A percentile compares a stretch with the other conserved stretches of the same genome.
Evolutionary conservation across 2,113 vertebrate species (phyloP).

Genomic region (Scomber colias): DNA sequence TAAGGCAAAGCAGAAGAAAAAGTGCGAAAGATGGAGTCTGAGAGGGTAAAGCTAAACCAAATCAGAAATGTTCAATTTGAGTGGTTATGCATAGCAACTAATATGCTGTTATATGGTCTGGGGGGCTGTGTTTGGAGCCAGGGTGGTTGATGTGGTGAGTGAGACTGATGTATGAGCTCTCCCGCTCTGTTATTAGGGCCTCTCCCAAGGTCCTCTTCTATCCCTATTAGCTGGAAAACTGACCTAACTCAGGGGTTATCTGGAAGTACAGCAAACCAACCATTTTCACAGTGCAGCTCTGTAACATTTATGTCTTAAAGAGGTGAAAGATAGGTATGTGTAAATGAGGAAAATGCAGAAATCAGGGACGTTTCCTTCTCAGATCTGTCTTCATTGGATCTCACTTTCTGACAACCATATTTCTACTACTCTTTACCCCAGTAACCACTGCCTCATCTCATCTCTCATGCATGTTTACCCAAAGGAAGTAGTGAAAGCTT

Average conservation of each 20-base stretch:
- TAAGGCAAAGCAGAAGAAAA: not conserved
- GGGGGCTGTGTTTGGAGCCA: constrained; percentile 72
- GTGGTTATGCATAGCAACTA: constrained; percentile 59
- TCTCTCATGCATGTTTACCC: not conserved
- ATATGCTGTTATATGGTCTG: constrained; percentile 75
- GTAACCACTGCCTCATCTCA: not conserved
- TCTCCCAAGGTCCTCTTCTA: constrained; percentile 65
- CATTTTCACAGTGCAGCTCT: constrained; percentile 32
- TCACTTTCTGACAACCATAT: not conserved
- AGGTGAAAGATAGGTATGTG: constrained; percentile 33
- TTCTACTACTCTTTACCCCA: not conserved
- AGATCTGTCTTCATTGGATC: constrained; percentile 19
- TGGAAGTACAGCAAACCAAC: constrained; percentile 57
- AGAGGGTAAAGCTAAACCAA: constrained; percentile 45
- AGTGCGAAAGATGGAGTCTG: constrained; percentile 28
- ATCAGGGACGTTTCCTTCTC: constrained; percentile 30
- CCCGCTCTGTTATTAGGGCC: constrained; percentile 76
- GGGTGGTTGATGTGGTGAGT: constrained; percentile 77
- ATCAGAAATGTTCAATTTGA: constrained; percentile 74
- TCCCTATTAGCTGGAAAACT: constrained; percentile 70
- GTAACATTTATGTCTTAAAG: constrained; percentile 37
- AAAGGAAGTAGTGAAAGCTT: constrained; percentile 12
- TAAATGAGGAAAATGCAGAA: constrained; percentile 15
- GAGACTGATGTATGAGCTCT: constrained; percentile 74
- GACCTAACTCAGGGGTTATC: constrained; percentile 70